Conservation (phyloP, 1,140 invertebrate genomes). For the Carcinoscorpius rotundicauda region DNA sequence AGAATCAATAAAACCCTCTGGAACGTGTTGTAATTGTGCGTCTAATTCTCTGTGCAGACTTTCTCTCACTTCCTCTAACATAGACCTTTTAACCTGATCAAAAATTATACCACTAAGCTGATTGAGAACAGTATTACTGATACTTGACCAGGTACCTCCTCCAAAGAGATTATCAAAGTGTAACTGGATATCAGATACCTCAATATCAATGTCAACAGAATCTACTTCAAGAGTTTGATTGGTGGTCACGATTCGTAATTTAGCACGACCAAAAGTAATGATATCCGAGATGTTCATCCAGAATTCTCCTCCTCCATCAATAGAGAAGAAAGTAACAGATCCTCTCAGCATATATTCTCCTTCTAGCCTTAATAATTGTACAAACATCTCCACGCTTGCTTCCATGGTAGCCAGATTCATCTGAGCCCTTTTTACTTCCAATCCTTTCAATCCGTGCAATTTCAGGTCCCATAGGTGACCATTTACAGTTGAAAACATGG, state of each 20-base stretch:
- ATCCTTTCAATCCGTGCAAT: constrained; percentile 15
- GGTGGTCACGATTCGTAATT: neutral
- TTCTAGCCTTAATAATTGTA: constrained; percentile 15
- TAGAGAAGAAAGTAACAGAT: constrained; percentile 15
- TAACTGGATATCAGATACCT: constrained; percentile 12
- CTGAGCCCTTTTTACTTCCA: constrained; percentile 13
- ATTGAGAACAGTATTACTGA: constrained; percentile 20
- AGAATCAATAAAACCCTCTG: constrained; percentile 8
- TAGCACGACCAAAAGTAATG: constrained; percentile 6
- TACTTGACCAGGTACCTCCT: constrained; percentile 7
- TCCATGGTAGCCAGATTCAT: constrained; percentile 19
- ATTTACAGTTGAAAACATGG: constrained; percentile 6
- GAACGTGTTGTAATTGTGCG: constrained; percentile 10
- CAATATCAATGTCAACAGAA: constrained; percentile 9
- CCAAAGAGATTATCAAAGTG: constrained; percentile 23
- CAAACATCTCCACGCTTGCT: constrained; percentile 10
- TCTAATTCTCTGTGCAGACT: constrained; percentile 17
- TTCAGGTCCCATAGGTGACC: constrained; percentile 15
- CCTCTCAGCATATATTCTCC: constrained; percentile 21
- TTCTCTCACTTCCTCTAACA: constrained; percentile 12
- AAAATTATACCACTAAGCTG: constrained; percentile 20
- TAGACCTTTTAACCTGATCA: constrained; percentile 15
- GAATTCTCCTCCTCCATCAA: constrained; percentile 22
- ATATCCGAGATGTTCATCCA: constrained; percentile 23
- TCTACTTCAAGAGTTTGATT: constrained; percentile 7